Percentiles rank a stretch among this genome's conserved stretches.
Evolutionary conservation across 2,888 invertebrate species (phyloP).

Genomic region (Troides oblongomaculatus): DNA sequence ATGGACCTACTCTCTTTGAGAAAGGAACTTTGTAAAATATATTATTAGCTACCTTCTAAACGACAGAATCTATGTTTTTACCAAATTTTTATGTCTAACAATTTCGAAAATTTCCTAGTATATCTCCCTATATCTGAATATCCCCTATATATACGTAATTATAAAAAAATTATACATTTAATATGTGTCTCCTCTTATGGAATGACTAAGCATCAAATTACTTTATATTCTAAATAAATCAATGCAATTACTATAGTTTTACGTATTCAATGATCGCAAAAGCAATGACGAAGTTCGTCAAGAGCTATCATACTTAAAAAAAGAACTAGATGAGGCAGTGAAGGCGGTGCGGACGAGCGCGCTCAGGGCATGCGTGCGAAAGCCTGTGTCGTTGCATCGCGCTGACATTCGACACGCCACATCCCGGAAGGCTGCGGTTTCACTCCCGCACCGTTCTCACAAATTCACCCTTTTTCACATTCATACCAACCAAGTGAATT

Average conservation of each 20-base stretch:
- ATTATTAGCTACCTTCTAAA: no score
- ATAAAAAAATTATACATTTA: not conserved
- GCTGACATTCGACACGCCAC: constrained; percentile 72
- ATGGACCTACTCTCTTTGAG: no score
- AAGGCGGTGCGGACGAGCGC: constrained; percentile 53
- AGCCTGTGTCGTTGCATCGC: constrained; percentile 50
- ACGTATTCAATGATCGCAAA: constrained; percentile 3
- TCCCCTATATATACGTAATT: no score
- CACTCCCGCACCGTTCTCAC: constrained; percentile 40
- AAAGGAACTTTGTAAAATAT: no score
- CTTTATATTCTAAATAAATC: not conserved
- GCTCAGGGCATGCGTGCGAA: constrained; percentile 68
- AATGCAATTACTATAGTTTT: constrained; percentile 3
- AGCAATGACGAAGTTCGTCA: constrained; percentile 11
- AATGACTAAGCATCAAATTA: not conserved
- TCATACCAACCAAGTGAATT: constrained; percentile 16
- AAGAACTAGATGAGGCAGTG: constrained; percentile 51
- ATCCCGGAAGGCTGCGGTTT: constrained; percentile 74
- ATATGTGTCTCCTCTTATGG: not conserved
- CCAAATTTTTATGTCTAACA: no score
- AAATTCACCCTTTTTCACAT: constrained; percentile 61
- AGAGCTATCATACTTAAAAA: constrained; percentile 24
- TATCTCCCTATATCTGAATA: no score
- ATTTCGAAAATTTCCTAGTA: no score
- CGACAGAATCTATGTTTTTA: no score